Evolutionary conservation across 2,888 invertebrate species (phyloP).

Genomic region (Torymus auratus): DNA sequence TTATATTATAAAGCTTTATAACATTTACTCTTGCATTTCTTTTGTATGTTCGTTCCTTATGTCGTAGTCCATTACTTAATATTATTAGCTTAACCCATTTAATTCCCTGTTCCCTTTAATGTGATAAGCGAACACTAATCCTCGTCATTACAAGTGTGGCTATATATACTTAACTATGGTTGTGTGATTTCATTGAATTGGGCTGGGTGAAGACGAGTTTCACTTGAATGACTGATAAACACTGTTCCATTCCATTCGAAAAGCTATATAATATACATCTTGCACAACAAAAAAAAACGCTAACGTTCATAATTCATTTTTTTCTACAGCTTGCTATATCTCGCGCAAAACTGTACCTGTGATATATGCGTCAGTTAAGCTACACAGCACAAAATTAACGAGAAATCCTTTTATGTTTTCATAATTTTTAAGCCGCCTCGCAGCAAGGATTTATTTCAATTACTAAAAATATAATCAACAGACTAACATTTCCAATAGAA

Average conservation of each 20-base stretch:
- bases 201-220: constrained; percentile 35
- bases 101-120: too few relatives aligned
- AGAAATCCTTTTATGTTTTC: too few relatives aligned
- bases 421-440: too few relatives aligned
- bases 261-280: not conserved
- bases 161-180: constrained; percentile 19
- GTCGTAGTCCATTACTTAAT: too few relatives aligned
- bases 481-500: too few relatives aligned
- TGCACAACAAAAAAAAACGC: not conserved
- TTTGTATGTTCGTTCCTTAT: too few relatives aligned
- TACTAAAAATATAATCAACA: too few relatives aligned
- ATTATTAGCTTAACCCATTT: too few relatives aligned
- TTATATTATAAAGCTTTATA: too few relatives aligned
- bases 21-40: too few relatives aligned
- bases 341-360: constrained; percentile 27
- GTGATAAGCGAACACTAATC: too few relatives aligned
- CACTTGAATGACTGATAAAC: constrained; percentile 43
- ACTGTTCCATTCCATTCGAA: constrained; percentile 44
- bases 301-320: constrained; percentile 34
- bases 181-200: constrained; percentile 5
- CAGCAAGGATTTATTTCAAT: too few relatives aligned
- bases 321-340: constrained; percentile 28
- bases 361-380: constrained; percentile 37
- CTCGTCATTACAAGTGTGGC: constrained; percentile 10
- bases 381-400: not conserved